These are phyloP conservation scores for Brachionus rotundiformis DNA, from an alignment of 1,140 invertebrate species.

Conservation along the genomic window DNA sequence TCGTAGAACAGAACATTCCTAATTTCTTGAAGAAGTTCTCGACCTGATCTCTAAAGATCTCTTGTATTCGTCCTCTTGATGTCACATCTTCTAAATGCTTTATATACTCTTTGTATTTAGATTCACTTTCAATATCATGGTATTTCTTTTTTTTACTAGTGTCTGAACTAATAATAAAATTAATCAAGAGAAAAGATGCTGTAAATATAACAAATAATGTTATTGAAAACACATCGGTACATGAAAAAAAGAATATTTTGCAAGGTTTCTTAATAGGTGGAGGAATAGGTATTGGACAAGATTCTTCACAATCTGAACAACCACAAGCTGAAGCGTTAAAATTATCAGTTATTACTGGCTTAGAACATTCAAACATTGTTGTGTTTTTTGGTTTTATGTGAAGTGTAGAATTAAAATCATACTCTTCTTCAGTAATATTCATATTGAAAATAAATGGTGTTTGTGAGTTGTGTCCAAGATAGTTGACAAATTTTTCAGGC, in stretches of 20 bases:
- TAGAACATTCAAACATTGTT: slow-evolving; percentile 16
- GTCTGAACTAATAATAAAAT: background rate
- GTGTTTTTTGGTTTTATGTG: slow-evolving; percentile 21
- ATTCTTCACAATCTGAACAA: slow-evolving; percentile 49
- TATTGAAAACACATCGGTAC: background rate
- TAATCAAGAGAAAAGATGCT: background rate
- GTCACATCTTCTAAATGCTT: too few relatives aligned
- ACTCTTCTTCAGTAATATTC: slow-evolving; percentile 17
- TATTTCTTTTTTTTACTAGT: background rate
- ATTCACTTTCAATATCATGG: background rate
- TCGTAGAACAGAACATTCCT: slow-evolving; percentile 71
- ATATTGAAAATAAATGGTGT: slow-evolving; percentile 45
- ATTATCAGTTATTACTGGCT: background rate
- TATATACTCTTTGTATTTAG: background rate
- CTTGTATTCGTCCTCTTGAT: too few relatives aligned
- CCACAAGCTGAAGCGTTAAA: slow-evolving; percentile 32
- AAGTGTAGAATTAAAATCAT: slow-evolving; percentile 26
- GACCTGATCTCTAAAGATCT: too few relatives aligned
- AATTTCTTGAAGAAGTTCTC: slow-evolving; percentile 13
- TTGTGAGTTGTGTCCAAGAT: slow-evolving; percentile 38
- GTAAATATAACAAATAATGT: slow-evolving; percentile 24
- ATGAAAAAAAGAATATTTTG: slow-evolving; percentile 4
- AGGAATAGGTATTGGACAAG: slow-evolving; percentile 13
- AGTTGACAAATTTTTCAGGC: slow-evolving; percentile 19
- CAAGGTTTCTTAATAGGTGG: slow-evolving; percentile 1